Base-by-base conservation (phyloP, 2,888 invertebrate species). In the Meiosimyza decipiens region DNA sequence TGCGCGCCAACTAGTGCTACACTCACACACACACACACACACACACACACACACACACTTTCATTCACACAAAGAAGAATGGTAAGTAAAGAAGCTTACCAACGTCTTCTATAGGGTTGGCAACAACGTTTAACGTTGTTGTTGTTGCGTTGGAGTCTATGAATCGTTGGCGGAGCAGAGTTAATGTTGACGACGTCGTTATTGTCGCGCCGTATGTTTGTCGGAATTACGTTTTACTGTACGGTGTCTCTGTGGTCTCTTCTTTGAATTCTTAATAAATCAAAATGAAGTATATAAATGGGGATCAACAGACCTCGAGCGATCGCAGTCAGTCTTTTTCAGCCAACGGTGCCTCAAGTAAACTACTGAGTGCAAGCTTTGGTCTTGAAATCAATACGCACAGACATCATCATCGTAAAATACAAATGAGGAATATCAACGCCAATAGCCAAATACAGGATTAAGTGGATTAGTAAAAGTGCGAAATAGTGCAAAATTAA, bases 221-320 rank as follows among this genome's bases (percentile, higher is more conserved):
- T 60, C 59, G 12, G 59, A 2, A 28, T 60, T 69, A 68, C 50
- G 52, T 72, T 55, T 64, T 73, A n/a, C 40, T 40, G 28, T 33
- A 49, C 63, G 49, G 18, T 51, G 50, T 63, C 63, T 50, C 28
- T 65, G 40, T 72, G 68, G 81, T 80, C 83, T 84, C 84, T 83
- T 83, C 84, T 85, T 85, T 85, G 86, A 86, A 87, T 87, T 86
- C 85, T 85, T 86, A 86, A 86, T 85, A 87, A 86, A 86, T 87
- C 86, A 83, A 83, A 83, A 83, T 82, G 85, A 84, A 84, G 86
- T 86, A 86, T 86, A 87, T 87, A 87, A 87, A 87, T 86, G 85
- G 86, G 84, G 83, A 83, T 82, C 82, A 81, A 79, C 83, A 80
- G 81, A 80, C 82, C 82, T 80, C 80, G 80, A 82, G 79, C 82